A percentile compares a stretch with the other conserved stretches of the same genome.
Evolutionary conservation across 30 jellyfish, hydroid and myxozoan genomes (phyloP).

Genomic region (Catostylus mosaicus): DNA sequence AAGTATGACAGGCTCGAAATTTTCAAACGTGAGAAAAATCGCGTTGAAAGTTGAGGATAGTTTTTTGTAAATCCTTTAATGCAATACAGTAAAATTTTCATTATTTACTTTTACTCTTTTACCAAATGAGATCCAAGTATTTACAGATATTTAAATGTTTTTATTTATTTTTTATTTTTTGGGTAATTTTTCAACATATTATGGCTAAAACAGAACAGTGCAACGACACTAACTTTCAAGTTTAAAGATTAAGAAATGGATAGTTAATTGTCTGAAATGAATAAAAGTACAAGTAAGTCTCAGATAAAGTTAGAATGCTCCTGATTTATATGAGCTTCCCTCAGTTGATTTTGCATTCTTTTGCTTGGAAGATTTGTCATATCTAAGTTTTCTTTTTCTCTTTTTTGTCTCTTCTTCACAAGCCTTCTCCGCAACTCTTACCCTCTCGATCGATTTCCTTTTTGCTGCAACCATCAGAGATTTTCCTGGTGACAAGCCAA

Average conservation of each 20-base stretch:
- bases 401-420: background rate
- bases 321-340: slow-evolving; percentile 22
- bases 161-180: background rate
- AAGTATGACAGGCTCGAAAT: background rate
- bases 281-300: background rate
- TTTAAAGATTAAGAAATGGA: background rate
- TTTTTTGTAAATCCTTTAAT: background rate
- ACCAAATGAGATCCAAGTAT: background rate
- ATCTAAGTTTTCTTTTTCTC: slow-evolving; percentile 14
- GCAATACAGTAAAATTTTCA: background rate
- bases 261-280: background rate
- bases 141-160: background rate
- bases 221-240: background rate
- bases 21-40: background rate
- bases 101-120: too few species aligned
- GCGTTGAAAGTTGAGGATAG: background rate
- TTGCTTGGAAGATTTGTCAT: background rate
- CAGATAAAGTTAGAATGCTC: slow-evolving; percentile 22
- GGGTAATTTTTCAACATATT: background rate
- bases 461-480: background rate
- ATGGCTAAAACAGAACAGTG: background rate
- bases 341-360: background rate
- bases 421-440: background rate
- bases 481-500: slow-evolving; percentile 16
- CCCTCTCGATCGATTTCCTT: background rate